Conservation (phyloP, 2,797 vertebrate genomes). For the Anguilla pacifica region DNA sequence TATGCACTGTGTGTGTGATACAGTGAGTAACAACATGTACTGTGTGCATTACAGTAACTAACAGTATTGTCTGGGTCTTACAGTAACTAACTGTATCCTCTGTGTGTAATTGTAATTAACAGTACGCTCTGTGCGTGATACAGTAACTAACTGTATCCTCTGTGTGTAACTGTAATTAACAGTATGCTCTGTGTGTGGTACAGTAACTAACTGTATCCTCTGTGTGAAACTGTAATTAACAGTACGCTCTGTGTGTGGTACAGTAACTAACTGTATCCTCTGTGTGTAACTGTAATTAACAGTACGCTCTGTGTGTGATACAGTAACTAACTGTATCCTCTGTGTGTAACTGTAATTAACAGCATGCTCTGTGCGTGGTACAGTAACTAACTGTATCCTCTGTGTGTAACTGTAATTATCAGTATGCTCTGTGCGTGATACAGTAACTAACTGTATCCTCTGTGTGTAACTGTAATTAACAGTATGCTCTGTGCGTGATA, state of each 20-base stretch:
- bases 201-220: neutral
- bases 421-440: neutral
- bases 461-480: neutral
- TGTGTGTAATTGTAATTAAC: too few relatives aligned
- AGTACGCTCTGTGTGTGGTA: neutral
- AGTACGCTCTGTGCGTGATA: neutral
- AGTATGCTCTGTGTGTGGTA: neutral
- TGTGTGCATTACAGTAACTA: neutral
- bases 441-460: too few relatives aligned
- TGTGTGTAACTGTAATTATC: neutral
- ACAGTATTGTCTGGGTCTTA: neutral
- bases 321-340: too few relatives aligned
- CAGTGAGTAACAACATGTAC: too few relatives aligned
- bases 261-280: neutral
- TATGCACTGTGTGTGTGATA: neutral
- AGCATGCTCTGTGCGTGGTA: neutral
- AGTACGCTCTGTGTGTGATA: neutral
- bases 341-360: neutral
- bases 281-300: neutral
- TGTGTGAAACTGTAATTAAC: neutral
- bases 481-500: neutral
- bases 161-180: neutral
- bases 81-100: neutral
- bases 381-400: neutral
- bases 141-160: neutral